phyloP scores from a whole-genome alignment of 2,888 invertebrate genomes.

The Heteropelma amictum region DNA sequence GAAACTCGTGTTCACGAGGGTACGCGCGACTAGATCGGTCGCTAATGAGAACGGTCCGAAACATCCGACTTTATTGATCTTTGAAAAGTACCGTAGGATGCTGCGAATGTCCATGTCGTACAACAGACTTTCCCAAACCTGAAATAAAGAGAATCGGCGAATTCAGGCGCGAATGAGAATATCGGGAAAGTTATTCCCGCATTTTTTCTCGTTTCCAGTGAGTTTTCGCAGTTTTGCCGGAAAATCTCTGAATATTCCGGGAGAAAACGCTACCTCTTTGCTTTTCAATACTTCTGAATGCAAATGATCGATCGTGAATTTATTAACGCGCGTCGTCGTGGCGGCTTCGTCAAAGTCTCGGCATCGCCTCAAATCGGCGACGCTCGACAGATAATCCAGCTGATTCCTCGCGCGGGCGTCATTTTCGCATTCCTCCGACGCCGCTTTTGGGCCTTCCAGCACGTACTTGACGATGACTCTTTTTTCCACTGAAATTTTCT shows the following conservation, averaged over 20 bases:
- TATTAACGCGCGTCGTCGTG: no score
- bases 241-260: no score
- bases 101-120: constrained; percentile 80
- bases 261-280: constrained; percentile 82
- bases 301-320: constrained; percentile 83
- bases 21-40: constrained; percentile 79
- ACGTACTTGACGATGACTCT: constrained; percentile 78
- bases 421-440: constrained; percentile 77
- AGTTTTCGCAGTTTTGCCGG: no score
- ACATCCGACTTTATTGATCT: constrained; percentile 83
- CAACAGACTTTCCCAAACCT: constrained; percentile 84
- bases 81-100: constrained; percentile 80
- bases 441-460: constrained; percentile 79
- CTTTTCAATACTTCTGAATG: constrained; percentile 84
- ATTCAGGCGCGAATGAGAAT: not conserved
- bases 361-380: constrained; percentile 73
- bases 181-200: no score
- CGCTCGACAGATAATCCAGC: constrained; percentile 65
- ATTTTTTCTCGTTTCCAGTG: no score
- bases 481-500: constrained; percentile 60
- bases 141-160: not conserved
- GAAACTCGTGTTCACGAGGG: constrained; percentile 79
- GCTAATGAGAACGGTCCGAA: constrained; percentile 79
- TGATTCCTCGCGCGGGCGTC: constrained; percentile 75
- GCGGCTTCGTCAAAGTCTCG: no score